A percentile compares a stretch with the other conserved stretches of the same genome.
Evolutionary conservation across 2,797 vertebrate species (phyloP).

Genomic region (Ambastaia sidthimunki): DNA sequence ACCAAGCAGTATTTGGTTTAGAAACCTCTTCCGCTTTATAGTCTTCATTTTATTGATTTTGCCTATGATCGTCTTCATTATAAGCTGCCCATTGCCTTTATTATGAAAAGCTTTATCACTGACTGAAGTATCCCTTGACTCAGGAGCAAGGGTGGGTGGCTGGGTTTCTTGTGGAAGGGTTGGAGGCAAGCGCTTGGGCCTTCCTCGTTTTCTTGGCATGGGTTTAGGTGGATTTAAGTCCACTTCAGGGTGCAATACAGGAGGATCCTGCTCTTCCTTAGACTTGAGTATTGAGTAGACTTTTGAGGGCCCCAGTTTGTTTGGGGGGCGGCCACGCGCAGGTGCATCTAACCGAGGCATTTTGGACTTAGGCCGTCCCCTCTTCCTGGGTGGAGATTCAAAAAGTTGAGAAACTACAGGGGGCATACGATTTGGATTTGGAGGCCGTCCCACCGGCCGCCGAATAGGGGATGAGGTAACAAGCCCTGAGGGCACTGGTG

Average conservation of each 20-base stretch:
- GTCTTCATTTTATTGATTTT: slow-evolving; percentile 99
- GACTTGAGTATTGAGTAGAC: slow-evolving; percentile 90
- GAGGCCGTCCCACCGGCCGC: slow-evolving; percentile 79
- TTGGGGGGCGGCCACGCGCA: slow-evolving; percentile 80
- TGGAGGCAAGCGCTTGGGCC: slow-evolving; percentile 91
- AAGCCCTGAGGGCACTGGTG: slow-evolving; percentile 69
- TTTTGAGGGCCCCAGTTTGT: slow-evolving; percentile 89
- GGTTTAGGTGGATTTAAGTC: slow-evolving; percentile 90
- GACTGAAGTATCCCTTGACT: slow-evolving; percentile 74
- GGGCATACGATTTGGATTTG: slow-evolving; percentile 79
- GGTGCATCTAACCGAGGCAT: slow-evolving; percentile 93
- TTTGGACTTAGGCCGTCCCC: slow-evolving; percentile 91
- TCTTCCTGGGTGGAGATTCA: slow-evolving; percentile 78
- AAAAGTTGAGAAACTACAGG: slow-evolving; percentile 73
- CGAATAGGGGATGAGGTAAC: slow-evolving; percentile 71
- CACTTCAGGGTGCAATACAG: slow-evolving; percentile 94
- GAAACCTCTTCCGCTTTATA: slow-evolving; percentile 91
- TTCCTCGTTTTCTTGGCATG: slow-evolving; percentile 93
- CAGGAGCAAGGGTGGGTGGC: slow-evolving; percentile 88
- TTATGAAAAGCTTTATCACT: slow-evolving; percentile 83
- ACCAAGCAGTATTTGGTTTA: slow-evolving; percentile 91
- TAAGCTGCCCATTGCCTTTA: slow-evolving; percentile 92
- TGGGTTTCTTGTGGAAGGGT: slow-evolving; percentile 87
- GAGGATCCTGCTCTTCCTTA: slow-evolving; percentile 94
- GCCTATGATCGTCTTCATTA: slow-evolving; percentile 96